Conservation (phyloP, 2,888 invertebrate species). For the Adineta ricciae region DNA sequence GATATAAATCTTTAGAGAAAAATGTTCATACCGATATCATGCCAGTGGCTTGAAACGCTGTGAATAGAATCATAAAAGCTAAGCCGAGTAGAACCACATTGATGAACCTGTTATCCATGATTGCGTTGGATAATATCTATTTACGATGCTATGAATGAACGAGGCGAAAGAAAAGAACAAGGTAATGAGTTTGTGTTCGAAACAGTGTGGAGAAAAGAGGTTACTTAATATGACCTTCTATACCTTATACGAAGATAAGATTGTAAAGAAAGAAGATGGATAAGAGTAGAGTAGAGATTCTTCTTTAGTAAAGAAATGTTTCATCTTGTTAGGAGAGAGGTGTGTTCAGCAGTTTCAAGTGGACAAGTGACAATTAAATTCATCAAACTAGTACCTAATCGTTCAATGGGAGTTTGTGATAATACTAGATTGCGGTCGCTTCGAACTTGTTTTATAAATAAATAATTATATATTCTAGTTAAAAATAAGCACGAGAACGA, state of each 20-base stretch:
- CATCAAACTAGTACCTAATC: too few species aligned
- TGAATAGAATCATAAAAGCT: conserved; percentile 90
- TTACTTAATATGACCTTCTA: background rate
- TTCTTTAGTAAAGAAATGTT: too few species aligned
- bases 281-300: background rate
- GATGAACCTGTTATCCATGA: conserved; percentile 40
- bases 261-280: background rate
- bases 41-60: conserved; percentile 91
- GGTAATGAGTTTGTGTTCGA: background rate
- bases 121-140: background rate
- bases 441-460: too few species aligned
- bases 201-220: background rate
- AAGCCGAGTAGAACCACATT: conserved; percentile 80
- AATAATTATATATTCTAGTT: too few species aligned
- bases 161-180: background rate
- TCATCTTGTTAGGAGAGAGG: too few species aligned
- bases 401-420: too few species aligned
- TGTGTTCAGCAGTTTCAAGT: too few species aligned
- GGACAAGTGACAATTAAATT: too few species aligned
- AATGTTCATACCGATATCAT: conserved; percentile 59
- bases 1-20: conserved; percentile 20
- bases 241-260: background rate
- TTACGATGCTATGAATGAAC: background rate
- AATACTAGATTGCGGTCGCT: too few species aligned
- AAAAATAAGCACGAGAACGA: too few species aligned